Evolutionary conservation across 2,888 invertebrate genomes (phyloP), one percentile per base, ranked within the genome.

Genomic region (Orthosia cruda): DNA sequence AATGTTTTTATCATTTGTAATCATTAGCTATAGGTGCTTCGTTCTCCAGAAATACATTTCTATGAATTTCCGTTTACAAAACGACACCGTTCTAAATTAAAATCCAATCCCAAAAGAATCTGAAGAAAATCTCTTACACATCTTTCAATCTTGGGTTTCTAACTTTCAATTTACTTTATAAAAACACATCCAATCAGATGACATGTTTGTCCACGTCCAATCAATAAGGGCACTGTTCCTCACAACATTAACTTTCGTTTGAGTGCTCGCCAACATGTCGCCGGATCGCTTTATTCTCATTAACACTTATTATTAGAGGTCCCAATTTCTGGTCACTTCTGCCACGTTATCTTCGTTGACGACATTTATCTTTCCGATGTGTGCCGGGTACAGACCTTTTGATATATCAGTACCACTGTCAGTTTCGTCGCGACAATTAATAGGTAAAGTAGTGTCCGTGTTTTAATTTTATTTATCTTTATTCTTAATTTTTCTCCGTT

Each of bases 341-440:
- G 79, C 74, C 58, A 63, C 54, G 87, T 92, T 94, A 94, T 95
- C 95, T 92, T 81, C 50, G 89, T 89, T 93, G 89, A 88, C 88
- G 91, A 93, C 93, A 91, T 91, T 92, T 94, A 95, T 94, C 95
- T 88, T 65, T 70, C 63, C 76, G 84, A 93, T 93, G 89, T 93
- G 88, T 92, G 93, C 85, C 92, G 93, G 90, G 86, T 89, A 89
- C 83, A 82, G 91, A 92, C 92, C 92, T 93, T 88, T 84, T 74
- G 63, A 82, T 79, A 62, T 81, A 77, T 80, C 78, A 74, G 62
- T 81, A 81, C 79, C 78, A 72, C 71, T 77, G 70, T 78, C 76
- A 83, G 85, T 87, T 83, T 80, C 67, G 80, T 83, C 73, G 83
- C 81, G 71, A 68, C 83, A 58, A 66, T 73, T 69, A 71, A 32